A percentile compares a stretch with the other conserved stretches of the same genome.
Conservation (phyloP, 1,140 invertebrate species). For the Bombus pascuorum region DNA sequence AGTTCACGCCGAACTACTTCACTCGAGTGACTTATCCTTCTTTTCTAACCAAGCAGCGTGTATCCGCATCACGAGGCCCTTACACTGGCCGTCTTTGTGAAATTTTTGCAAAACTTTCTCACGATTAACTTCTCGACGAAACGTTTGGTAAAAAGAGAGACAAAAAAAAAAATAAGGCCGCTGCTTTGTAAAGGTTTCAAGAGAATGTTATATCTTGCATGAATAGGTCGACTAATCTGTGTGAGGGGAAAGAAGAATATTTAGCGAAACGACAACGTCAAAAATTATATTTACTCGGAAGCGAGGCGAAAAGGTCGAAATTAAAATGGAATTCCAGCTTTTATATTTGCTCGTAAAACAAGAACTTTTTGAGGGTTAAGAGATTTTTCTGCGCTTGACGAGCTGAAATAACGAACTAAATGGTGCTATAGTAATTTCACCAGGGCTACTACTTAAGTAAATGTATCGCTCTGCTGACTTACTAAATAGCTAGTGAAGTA, state of each 20-base stretch:
- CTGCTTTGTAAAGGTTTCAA: background rate
- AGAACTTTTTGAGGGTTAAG: background rate
- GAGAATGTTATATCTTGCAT: too few relatives aligned
- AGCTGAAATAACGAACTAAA: conserved; percentile 10
- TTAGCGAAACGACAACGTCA: conserved; percentile 6
- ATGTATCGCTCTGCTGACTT: background rate
- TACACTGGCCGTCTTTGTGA: background rate
- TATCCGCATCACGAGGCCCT: background rate
- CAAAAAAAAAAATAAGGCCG: too few relatives aligned
- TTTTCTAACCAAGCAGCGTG: background rate
- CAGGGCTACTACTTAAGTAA: background rate
- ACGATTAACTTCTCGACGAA: background rate
- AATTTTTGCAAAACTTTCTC: background rate
- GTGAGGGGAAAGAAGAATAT: background rate
- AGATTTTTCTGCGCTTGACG: conserved; percentile 6
- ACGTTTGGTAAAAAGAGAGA: background rate
- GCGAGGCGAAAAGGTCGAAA: background rate
- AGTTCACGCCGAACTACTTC: conserved; percentile 1
- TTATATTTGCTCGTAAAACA: conserved; percentile 11
- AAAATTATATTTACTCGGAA: conserved; percentile 26
- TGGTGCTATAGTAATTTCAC: background rate
- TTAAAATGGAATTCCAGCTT: conserved; percentile 14
- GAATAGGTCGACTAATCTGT: background rate
- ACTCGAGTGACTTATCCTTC: conserved; percentile 8
- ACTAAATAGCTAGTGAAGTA: background rate